Evolutionary conservation across 2,797 vertebrate species (phyloP).

Genomic region (Apodemus agrarius): DNA sequence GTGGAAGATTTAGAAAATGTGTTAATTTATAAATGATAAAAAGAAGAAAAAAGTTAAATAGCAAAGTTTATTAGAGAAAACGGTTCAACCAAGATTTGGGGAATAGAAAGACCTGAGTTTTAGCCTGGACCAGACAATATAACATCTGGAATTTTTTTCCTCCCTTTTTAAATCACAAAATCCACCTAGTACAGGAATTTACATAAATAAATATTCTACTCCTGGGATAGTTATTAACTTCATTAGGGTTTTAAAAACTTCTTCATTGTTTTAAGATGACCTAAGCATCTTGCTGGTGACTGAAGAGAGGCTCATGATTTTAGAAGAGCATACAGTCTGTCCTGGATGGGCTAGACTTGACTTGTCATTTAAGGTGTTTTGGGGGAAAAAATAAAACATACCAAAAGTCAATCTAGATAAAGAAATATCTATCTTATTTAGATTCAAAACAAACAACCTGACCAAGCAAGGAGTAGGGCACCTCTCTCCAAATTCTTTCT

Average conservation of each 20-base stretch:
- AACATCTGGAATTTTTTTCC: neutral
- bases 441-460: conserved; percentile 49
- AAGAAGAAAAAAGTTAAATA: neutral
- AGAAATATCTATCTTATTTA: neutral
- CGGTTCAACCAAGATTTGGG: neutral
- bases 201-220: neutral
- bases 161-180: neutral
- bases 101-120: neutral
- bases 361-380: neutral
- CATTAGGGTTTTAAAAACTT: neutral
- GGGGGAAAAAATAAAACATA: neutral
- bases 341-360: neutral
- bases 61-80: neutral
- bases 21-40: neutral
- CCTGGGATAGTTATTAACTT: neutral
- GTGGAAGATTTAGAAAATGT: neutral
- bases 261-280: neutral
- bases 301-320: neutral
- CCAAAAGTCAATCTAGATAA: conserved; percentile 17
- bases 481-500: conserved; percentile 51
- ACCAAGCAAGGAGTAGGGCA: neutral
- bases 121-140: neutral
- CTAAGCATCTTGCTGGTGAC: neutral
- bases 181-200: neutral
- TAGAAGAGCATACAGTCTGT: conserved; percentile 20